Evolutionary conservation across 2,113 vertebrate species (phyloP).

Genomic region (Strix aluco): DNA sequence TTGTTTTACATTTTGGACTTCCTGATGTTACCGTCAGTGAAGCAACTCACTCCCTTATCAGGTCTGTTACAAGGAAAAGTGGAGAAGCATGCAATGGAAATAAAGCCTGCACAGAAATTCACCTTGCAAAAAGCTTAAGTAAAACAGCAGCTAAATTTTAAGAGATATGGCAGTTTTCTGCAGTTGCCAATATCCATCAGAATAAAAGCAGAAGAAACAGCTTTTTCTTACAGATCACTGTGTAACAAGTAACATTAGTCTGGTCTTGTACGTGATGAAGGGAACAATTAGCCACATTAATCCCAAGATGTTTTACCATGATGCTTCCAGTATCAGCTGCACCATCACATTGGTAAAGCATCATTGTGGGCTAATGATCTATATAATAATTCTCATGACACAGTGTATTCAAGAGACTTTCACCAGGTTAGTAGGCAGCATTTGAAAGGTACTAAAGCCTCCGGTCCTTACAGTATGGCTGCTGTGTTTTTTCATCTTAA

Average conservation of each 20-base stretch:
- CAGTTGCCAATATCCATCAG: not conserved
- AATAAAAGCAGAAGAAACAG: not conserved
- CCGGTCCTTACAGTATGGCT: no score
- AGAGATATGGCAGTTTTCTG: not conserved
- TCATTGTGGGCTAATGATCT: no score
- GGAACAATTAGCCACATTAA: not conserved
- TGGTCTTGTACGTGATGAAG: not conserved
- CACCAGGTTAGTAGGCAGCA: not conserved
- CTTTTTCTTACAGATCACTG: not conserved
- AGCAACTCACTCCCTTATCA: not conserved
- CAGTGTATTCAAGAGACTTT: not conserved
- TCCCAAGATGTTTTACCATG: not conserved
- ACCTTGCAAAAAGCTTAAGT: not conserved
- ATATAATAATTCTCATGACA: not conserved
- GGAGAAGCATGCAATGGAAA: not conserved
- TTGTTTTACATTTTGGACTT: conserved; percentile 32
- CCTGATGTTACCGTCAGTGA: not conserved
- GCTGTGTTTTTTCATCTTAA: not conserved
- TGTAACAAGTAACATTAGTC: not conserved
- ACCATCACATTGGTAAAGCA: not conserved
- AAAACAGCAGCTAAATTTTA: not conserved
- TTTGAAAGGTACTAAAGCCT: not conserved
- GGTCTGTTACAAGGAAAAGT: not conserved
- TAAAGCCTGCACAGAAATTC: not conserved
- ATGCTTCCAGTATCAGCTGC: not conserved